Conservation (phyloP, 2,888 invertebrate genomes). For the Taphrorychus bicolor region DNA sequence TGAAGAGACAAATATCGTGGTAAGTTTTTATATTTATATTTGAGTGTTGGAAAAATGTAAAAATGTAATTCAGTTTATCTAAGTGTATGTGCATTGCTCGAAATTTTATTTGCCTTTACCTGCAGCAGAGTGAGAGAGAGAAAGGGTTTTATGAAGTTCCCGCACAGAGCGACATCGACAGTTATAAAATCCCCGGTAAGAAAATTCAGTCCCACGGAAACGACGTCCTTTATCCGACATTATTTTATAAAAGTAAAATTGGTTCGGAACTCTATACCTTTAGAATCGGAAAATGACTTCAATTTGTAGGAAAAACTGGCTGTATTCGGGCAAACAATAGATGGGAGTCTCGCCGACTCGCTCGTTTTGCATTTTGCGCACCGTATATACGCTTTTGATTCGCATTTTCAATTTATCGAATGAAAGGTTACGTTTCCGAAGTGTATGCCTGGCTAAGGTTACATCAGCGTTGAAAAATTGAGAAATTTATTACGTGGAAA, state of each 20-base stretch:
- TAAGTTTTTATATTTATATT: slow-evolving; percentile 22
- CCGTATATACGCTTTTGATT: slow-evolving; percentile 8
- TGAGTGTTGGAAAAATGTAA: not conserved
- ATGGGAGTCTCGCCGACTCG: not conserved
- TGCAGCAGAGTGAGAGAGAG: too few species aligned
- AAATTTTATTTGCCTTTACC: slow-evolving; percentile 25
- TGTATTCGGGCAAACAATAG: slow-evolving; percentile 17
- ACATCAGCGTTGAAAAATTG: too few species aligned
- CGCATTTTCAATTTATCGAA: slow-evolving; percentile 6
- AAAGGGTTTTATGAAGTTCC: slow-evolving; percentile 15
- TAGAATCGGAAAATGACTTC: slow-evolving; percentile 22
- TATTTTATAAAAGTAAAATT: slow-evolving; percentile 23
- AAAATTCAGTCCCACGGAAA: slow-evolving; percentile 14
- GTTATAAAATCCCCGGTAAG: slow-evolving; percentile 15
- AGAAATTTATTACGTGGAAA: too few species aligned
- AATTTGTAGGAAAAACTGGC: slow-evolving; percentile 14
- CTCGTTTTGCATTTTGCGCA: slow-evolving; percentile 15
- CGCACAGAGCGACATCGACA: not conserved
- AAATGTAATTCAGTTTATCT: too few species aligned
- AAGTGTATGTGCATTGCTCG: not conserved
- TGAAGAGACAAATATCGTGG: slow-evolving; percentile 5
- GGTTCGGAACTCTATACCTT: slow-evolving; percentile 16
- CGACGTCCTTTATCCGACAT: slow-evolving; percentile 14
- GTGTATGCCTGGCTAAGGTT: too few species aligned
- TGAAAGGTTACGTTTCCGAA: not conserved